These are phyloP conservation scores for Micrasema minimum DNA, from an alignment of 1,140 invertebrate genomes.

Conservation along the genomic window DNA sequence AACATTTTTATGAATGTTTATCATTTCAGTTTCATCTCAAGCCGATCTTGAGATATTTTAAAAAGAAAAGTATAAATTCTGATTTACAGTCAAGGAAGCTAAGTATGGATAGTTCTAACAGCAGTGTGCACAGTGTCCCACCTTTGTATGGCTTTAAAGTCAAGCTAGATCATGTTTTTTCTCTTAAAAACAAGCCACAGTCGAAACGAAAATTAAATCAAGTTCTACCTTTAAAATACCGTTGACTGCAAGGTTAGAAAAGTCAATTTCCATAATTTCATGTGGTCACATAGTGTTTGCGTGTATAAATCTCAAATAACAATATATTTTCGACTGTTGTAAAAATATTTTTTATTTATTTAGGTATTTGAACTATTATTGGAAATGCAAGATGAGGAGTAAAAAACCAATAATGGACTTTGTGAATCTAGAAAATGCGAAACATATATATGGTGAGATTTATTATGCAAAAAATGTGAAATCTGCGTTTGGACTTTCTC, in stretches of 20 bases:
- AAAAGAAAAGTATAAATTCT: too few species aligned
- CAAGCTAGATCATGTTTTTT: conserved; percentile 37
- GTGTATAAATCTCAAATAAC: neutral
- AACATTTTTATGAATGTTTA: too few species aligned
- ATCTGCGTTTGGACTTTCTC: neutral
- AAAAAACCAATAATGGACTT: conserved; percentile 78
- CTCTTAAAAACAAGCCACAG: conserved; percentile 32
- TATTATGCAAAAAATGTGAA: neutral
- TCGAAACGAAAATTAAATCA: conserved; percentile 29
- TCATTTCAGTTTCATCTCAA: too few species aligned
- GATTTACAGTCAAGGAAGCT: neutral
- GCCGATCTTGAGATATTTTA: too few species aligned
- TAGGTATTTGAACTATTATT: conserved; percentile 77
- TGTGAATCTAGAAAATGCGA: conserved; percentile 70
- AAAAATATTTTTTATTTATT: conserved; percentile 54
- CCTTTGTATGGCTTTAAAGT: conserved; percentile 42
- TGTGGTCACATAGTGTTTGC: neutral
- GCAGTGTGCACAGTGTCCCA: conserved; percentile 15
- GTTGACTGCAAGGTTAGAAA: conserved; percentile 57
- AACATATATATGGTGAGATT: conserved; percentile 79
- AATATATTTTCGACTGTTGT: too few species aligned
- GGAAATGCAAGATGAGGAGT: conserved; percentile 68
- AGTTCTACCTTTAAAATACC: conserved; percentile 58
- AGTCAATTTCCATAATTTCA: neutral
- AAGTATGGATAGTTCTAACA: conserved; percentile 25